Percentiles rank a stretch among this genome's conserved stretches.
Conservation (phyloP, 2,888 invertebrate species). For the Rhagium mordax region DNA sequence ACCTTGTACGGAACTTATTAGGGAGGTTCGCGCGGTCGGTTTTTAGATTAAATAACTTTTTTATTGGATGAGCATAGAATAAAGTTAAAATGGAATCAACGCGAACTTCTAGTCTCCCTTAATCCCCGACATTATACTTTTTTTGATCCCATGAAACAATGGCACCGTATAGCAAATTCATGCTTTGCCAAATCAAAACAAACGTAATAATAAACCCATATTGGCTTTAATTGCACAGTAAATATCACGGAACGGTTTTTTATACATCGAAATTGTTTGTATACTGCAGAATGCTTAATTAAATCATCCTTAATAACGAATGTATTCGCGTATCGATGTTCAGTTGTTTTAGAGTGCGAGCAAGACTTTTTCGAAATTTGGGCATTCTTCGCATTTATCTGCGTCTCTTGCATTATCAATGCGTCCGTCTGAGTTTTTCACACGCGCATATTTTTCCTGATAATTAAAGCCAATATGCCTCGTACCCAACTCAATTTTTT, state of each 20-base stretch:
- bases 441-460: not conserved
- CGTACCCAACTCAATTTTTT: not conserved
- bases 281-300: too few relatives aligned
- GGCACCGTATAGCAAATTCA: not conserved
- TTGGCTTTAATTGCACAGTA: too few relatives aligned
- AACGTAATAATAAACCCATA: not conserved
- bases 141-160: not conserved
- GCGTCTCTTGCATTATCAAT: too few relatives aligned
- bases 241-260: too few relatives aligned
- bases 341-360: too few relatives aligned
- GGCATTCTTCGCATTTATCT: too few relatives aligned
- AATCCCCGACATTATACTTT: slow-evolving; percentile 2
- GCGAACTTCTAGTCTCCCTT: slow-evolving; percentile 11
- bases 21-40: slow-evolving; percentile 10
- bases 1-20: slow-evolving; percentile 31
- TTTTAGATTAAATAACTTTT: slow-evolving; percentile 39
- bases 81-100: slow-evolving; percentile 19
- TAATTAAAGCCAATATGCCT: not conserved
- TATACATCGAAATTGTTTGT: too few relatives aligned
- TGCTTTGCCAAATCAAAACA: not conserved
- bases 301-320: too few relatives aligned
- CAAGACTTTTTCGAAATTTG: too few relatives aligned
- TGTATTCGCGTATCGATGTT: too few relatives aligned
- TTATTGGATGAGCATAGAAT: slow-evolving; percentile 18
- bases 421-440: not conserved